Base-by-base conservation (phyloP, 1,140 invertebrate species). In the Temnothorax curvispinosus region DNA sequence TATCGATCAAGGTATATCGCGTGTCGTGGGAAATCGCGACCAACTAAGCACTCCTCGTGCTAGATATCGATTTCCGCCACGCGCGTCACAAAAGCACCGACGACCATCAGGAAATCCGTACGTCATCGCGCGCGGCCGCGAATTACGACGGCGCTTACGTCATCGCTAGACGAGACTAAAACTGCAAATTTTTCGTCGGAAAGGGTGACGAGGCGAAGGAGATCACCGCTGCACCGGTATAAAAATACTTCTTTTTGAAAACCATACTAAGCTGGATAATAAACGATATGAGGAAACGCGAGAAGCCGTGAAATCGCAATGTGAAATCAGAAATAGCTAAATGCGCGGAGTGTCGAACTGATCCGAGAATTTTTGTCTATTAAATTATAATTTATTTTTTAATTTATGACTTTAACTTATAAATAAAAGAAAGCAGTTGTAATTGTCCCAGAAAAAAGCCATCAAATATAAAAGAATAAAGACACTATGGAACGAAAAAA, bases 111-210 rank as follows among this genome's bases (percentile, higher is more conserved):
- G 41, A 84, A 74, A 60, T 84, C 78, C 32, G 52, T 65, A 60
- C 64, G 75, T 81, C 75, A 81, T 69, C 75, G 52, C 64, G 50
- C 67, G 18, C 27, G n/a, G 44, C 58, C 21, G 58, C 84, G 58
- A 86, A 41, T 71, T 81, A 71, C 64, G 77, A 65, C 52, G 5
- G 41, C 62, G 78, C 64, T 78, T 80, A 86, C 76, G 76, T 80
- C 65, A 80, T 71, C 47, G 50, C 11, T 21, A 71, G 13, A n/a
- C 35, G 65, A 41, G 58, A n/a, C 52, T 69, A 84, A 84, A 84
- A 74, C 52, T 58, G 38, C 54, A 41, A 47, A 71, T 56, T 64
- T 18, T 18, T 72, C 27, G 38, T 18, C 54, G 11, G 15, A 38
- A 38, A 47, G 41, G 54, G 44, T 41, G 9, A 44, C 2, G 52